Conservation (phyloP, 2,797 vertebrate genomes). For the Rhynchotus rufescens region DNA sequence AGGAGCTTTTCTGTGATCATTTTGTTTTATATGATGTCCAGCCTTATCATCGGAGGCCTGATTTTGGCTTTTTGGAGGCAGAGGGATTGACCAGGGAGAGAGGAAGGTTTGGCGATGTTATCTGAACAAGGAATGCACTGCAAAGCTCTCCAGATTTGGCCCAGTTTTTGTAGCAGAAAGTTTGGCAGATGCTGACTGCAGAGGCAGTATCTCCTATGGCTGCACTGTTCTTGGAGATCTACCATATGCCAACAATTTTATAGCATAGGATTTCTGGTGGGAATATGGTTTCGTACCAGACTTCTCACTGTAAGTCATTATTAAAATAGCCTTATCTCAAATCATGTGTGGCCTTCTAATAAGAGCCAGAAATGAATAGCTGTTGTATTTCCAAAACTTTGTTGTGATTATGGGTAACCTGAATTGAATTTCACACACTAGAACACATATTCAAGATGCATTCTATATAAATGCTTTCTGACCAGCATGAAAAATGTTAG, state of each 20-base stretch:
- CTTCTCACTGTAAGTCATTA: constrained; percentile 23
- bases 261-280: constrained; percentile 9
- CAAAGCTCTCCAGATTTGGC: not conserved
- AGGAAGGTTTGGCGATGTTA: not conserved
- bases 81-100: not conserved
- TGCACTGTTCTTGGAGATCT: not conserved
- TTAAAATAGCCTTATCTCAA: constrained; percentile 28
- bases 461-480: not conserved
- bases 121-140: not conserved
- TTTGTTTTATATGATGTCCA: not conserved
- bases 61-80: constrained; percentile 9
- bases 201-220: not conserved
- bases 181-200: not conserved
- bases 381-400: constrained; percentile 5
- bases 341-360: constrained; percentile 39
- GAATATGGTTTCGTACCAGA: constrained; percentile 19
- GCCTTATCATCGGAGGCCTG: not conserved
- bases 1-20: constrained; percentile 27
- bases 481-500: not conserved
- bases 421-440: constrained; percentile 28
- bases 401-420: constrained; percentile 1
- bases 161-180: not conserved
- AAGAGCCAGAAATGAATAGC: constrained; percentile 12
- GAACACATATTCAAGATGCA: not conserved
- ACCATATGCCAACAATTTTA: constrained; percentile 21